Conservation (phyloP, 1,140 invertebrate species). For the Goniozus legneri region DNA sequence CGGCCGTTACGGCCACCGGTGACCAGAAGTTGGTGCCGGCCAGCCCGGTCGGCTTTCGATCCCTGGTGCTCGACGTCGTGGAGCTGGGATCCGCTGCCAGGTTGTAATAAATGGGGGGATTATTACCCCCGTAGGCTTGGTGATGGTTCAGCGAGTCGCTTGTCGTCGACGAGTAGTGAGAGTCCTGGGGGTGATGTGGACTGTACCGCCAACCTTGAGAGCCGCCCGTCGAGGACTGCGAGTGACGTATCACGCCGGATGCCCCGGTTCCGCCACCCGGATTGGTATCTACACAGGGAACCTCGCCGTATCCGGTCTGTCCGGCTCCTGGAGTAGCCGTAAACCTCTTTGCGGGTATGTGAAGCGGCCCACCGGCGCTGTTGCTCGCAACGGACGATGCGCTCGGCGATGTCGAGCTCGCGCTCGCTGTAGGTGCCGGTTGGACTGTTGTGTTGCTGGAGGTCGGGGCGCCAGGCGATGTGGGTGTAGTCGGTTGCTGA, state of each 20-base stretch:
- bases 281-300: slow-evolving; percentile 58
- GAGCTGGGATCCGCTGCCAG: slow-evolving; percentile 61
- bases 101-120: slow-evolving; percentile 75
- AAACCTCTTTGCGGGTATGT: slow-evolving; percentile 79
- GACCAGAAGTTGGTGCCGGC: slow-evolving; percentile 69
- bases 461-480: slow-evolving; percentile 56
- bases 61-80: slow-evolving; percentile 53
- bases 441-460: slow-evolving; percentile 52
- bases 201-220: slow-evolving; percentile 55
- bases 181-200: slow-evolving; percentile 50
- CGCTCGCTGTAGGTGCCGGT: slow-evolving; percentile 57
- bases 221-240: slow-evolving; percentile 66
- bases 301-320: slow-evolving; percentile 59
- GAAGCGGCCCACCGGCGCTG: slow-evolving; percentile 65
- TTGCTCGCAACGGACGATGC: slow-evolving; percentile 65
- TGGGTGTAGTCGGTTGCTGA: slow-evolving; percentile 52
- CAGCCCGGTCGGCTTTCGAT: slow-evolving; percentile 55
- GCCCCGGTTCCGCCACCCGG: slow-evolving; percentile 29
- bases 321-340: slow-evolving; percentile 47
- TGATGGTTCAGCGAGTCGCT: slow-evolving; percentile 64
- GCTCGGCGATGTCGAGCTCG: slow-evolving; percentile 66
- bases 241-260: slow-evolving; percentile 70
- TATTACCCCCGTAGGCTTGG: slow-evolving; percentile 62
- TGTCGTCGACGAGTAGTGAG: slow-evolving; percentile 47
- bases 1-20: slow-evolving; percentile 56